A percentile compares a stretch with the other conserved stretches of the same genome.
These are phyloP conservation scores for Psittacus erithacus DNA, from an alignment of 2,113 vertebrate species.

Conservation along the genomic window DNA sequence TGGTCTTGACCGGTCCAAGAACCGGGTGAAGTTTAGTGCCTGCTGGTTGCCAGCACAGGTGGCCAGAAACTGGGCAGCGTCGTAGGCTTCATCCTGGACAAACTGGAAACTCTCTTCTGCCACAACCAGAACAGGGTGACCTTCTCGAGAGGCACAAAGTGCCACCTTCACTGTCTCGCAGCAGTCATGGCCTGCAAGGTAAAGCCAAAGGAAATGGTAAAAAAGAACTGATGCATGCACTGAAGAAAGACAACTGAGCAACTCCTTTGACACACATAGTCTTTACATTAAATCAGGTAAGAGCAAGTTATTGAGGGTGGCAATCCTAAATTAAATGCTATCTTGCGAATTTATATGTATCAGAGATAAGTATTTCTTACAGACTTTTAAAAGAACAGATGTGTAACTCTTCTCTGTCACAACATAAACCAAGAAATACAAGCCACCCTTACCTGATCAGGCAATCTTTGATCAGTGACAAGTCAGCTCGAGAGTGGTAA, in stretches of 20 bases:
- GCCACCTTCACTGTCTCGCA: constrained; percentile 90
- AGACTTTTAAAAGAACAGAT: not conserved
- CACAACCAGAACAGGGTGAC: constrained; percentile 74
- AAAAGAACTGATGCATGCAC: not conserved
- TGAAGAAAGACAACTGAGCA: not conserved
- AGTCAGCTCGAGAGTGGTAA: not conserved
- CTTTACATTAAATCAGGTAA: not conserved
- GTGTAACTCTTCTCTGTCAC: not conserved
- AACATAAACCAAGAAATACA: not conserved
- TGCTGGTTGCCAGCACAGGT: constrained; percentile 85
- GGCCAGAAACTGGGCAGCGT: constrained; percentile 93
- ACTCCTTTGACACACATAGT: not conserved
- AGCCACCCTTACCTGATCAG: not conserved
- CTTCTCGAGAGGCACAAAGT: constrained; percentile 82
- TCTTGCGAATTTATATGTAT: not conserved
- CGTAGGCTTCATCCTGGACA: constrained; percentile 90
- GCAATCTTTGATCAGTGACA: not conserved
- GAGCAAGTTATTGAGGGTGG: not conserved
- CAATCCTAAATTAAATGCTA: not conserved
- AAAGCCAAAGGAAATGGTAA: not conserved
- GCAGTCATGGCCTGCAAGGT: constrained; percentile 87
- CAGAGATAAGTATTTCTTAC: not conserved
- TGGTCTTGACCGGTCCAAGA: constrained; percentile 87
- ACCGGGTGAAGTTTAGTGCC: constrained; percentile 86
- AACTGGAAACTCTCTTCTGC: constrained; percentile 87